Percentiles rank a stretch among this genome's conserved stretches.
Evolutionary conservation across 2,888 invertebrate genomes (phyloP).

Genomic region (Plutella xylostella): DNA sequence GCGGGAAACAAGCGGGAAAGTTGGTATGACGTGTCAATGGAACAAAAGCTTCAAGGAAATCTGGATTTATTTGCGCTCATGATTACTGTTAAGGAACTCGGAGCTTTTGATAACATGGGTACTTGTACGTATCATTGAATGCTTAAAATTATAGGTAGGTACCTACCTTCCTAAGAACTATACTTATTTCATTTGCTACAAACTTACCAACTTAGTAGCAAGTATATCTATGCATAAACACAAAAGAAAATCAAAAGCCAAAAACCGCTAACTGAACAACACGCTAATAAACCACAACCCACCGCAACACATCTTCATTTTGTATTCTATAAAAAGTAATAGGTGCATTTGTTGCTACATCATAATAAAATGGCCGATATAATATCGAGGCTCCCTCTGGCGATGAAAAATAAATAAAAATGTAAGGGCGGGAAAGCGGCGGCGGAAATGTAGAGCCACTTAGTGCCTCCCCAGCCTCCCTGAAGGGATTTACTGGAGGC

Average conservation of each 20-base stretch:
- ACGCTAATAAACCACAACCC: conserved; percentile 2
- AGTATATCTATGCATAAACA: too few species aligned
- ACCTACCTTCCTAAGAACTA: too few species aligned
- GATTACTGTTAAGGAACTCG: too few species aligned
- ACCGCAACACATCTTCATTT: conserved; percentile 25
- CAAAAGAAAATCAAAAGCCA: too few species aligned
- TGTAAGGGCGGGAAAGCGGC: conserved; percentile 26
- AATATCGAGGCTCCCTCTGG: conserved; percentile 47
- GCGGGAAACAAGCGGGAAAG: conserved; percentile 1
- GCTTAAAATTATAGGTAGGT: too few species aligned
- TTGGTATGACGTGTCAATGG: conserved; percentile 10
- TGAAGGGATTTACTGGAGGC: conserved; percentile 27
- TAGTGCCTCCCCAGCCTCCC: conserved; percentile 37
- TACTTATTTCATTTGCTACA: too few species aligned
- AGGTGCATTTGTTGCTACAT: conserved; percentile 44
- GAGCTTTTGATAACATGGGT: too few species aligned
- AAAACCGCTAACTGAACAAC: too few species aligned
- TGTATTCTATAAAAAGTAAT: conserved; percentile 49
- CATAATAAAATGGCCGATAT: conserved; percentile 58
- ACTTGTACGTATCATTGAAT: too few species aligned
- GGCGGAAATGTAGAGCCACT: conserved; percentile 58
- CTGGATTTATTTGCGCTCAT: too few species aligned
- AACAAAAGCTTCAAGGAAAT: not conserved
- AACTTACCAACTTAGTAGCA: too few species aligned
- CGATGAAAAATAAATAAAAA: conserved; percentile 68